Evolutionary conservation across 2,113 vertebrate species (phyloP), one percentile per base, ranked within the genome.

Genomic region (Indicator indicator): DNA sequence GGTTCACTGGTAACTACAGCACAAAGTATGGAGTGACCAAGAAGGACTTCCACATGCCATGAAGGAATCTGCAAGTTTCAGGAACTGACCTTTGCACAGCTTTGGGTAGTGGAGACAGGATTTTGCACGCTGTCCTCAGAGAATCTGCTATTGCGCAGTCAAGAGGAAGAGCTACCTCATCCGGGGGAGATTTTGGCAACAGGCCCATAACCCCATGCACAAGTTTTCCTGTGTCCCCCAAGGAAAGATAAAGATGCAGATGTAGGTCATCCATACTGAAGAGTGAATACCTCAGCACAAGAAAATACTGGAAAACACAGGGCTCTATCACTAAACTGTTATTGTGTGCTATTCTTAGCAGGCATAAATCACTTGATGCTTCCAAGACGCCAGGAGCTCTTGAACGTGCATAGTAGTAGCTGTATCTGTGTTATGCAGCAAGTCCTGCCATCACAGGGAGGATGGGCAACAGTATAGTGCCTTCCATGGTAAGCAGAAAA

Each of bases 331-430:
- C 59, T 69, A 6, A 2, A 9, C 63, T 62, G 5, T 42, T 56
- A 64, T 16, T 16, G 10, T 23, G n/a, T n/a, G 26, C 19, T 79
- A 13, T 59, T 70, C 62, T 75, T 10, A 93, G 30, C 59, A 92
- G 28, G 26, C 18, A 32, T 24, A 50, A 84, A 7, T 33, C 4
- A 55, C 14, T n/a, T 3, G 0, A 9, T 40, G 50, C 30, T 82
- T 68, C 63, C 84, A 87, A 62, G 92, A 67, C 85, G 59, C 40
- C 72, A 93, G 56, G 36, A 80, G 80, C 52, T 88, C 83, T 82
- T 58, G 54, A 62, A 75, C 36, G 8, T 0, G 26, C 54, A 68
- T 50, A n/a, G 60, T 11, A 68, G 33, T 7, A 38, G 44, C 54
- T 48, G 15, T 58, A 84, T 21, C 70, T 74, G 70, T 16, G 36